Evolutionary conservation across 2,888 invertebrate species (phyloP).

Genomic region (Hydrotaea cyrtoneurina): DNA sequence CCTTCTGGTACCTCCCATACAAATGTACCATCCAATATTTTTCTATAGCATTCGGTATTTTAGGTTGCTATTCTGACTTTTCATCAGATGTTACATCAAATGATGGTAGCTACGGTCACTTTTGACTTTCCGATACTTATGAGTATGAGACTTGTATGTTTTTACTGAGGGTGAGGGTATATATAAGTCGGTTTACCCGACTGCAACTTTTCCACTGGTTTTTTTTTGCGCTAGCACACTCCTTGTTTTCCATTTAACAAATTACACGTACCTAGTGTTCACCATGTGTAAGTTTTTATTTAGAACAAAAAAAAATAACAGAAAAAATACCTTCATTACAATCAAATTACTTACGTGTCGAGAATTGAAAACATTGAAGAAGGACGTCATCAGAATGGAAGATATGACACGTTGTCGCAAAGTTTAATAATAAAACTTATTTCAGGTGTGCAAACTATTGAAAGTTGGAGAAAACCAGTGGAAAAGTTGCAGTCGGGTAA

Average conservation of each 20-base stretch:
- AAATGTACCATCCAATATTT: too few species aligned
- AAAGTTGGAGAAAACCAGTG: not conserved
- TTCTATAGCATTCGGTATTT: too few species aligned
- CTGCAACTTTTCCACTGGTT: not conserved
- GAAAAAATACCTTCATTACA: constrained; percentile 10
- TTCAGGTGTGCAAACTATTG: not conserved
- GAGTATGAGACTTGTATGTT: too few species aligned
- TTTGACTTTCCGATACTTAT: too few species aligned
- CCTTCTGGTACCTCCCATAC: too few species aligned
- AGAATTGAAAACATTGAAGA: constrained; percentile 14
- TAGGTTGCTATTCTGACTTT: too few species aligned
- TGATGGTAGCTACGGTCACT: too few species aligned
- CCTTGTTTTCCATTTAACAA: not conserved
- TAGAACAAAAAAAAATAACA: too few species aligned
- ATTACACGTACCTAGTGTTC: not conserved
- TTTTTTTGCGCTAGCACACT: not conserved
- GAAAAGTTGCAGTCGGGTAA: too few species aligned
- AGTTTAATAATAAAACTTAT: constrained; percentile 8
- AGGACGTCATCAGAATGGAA: not conserved
- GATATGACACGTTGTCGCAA: not conserved
- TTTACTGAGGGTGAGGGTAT: too few species aligned
- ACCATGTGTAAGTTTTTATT: not conserved
- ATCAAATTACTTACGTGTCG: constrained; percentile 26
- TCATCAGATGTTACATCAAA: too few species aligned
- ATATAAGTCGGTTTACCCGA: too few species aligned